A percentile compares a stretch with the other conserved stretches of the same genome.
These are phyloP conservation scores for Chaenodraco wilsoni DNA, from an alignment of 2,797 vertebrate genomes.

Conservation along the genomic window DNA sequence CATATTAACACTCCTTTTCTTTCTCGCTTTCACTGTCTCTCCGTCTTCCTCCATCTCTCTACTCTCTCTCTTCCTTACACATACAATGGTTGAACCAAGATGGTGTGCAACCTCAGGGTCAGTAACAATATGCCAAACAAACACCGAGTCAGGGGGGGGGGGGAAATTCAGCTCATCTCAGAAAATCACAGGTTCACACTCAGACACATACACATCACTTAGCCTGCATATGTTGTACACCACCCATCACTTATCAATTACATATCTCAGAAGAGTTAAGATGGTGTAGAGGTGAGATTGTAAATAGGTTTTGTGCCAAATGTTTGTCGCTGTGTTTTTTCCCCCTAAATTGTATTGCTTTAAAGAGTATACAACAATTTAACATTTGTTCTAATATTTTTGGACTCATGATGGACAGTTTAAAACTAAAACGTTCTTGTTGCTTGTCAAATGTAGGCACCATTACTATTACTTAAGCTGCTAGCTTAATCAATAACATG, in stretches of 20 bases:
- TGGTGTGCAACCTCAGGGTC: constrained; percentile 46
- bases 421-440: neutral
- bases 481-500: too few species aligned
- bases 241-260: too few species aligned
- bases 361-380: neutral
- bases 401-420: neutral
- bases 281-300: too few species aligned
- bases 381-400: neutral
- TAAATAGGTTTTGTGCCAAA: too few species aligned
- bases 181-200: constrained; percentile 30
- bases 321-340: too few species aligned
- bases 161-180: constrained; percentile 54
- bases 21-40: neutral
- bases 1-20: constrained; percentile 9
- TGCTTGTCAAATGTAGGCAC: neutral
- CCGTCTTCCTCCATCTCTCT: neutral
- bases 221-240: too few species aligned
- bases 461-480: too few species aligned
- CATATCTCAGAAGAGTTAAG: too few species aligned
- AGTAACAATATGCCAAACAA: constrained; percentile 52
- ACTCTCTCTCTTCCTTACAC: neutral
- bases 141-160: constrained; percentile 59
- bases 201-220: neutral
- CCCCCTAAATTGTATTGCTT: too few species aligned
- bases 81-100: constrained; percentile 39